Conservation (phyloP, 2,113 vertebrate genomes). For the Cephalopholis sonnerati region DNA sequence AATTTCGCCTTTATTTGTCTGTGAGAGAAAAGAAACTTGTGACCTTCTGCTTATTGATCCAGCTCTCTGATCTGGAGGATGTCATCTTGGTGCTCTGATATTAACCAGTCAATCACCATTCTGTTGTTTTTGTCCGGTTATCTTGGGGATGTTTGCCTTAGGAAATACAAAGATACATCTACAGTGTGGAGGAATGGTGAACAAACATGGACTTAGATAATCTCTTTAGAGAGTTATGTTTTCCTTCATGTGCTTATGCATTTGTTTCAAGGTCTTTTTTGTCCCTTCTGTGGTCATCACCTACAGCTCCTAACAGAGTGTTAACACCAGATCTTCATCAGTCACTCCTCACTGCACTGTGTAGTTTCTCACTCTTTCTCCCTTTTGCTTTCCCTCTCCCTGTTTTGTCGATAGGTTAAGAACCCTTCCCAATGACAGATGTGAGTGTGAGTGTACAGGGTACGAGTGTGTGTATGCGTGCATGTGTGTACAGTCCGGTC, state of each 20-base stretch:
- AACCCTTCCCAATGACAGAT: constrained; percentile 51
- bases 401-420: constrained; percentile 67
- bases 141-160: constrained; percentile 18
- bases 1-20: constrained; percentile 45
- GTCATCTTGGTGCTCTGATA: constrained; percentile 42
- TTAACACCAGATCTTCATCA: constrained; percentile 47
- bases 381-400: constrained; percentile 14
- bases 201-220: background rate
- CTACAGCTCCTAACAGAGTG: constrained; percentile 34
- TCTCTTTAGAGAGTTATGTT: background rate
- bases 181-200: background rate
- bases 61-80: constrained; percentile 28
- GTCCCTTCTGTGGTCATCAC: constrained; percentile 33
- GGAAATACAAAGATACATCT: constrained; percentile 16
- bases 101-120: constrained; percentile 58
- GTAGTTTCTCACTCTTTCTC: constrained; percentile 6
- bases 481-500: constrained; percentile 50
- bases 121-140: background rate
- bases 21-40: constrained; percentile 32
- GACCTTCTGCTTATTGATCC: constrained; percentile 68
- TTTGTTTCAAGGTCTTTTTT: constrained; percentile 28
- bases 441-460: constrained; percentile 22
- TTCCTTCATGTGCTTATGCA: constrained; percentile 26
- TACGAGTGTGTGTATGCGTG: constrained; percentile 12
- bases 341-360: constrained; percentile 49